Conservation (phyloP, 2,888 invertebrate species). For the Dyspetes luteomarginatus region DNA sequence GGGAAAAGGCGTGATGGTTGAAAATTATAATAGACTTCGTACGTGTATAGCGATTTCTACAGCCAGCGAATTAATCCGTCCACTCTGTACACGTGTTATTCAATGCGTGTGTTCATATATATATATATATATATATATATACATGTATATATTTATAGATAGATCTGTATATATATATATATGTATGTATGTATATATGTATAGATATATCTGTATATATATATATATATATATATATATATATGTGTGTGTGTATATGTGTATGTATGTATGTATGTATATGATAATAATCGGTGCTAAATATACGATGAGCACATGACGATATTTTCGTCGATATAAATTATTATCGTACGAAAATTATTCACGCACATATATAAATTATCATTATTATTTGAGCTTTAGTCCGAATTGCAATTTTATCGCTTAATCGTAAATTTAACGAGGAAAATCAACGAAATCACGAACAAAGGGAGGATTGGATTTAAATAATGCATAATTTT, state of each 20-base stretch:
- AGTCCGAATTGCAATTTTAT: background rate
- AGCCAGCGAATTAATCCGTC: constrained; percentile 25
- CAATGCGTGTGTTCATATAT: too few species aligned
- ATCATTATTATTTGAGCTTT: constrained; percentile 1
- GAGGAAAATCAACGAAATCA: constrained; percentile 7
- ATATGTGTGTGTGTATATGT: background rate
- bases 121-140: background rate
- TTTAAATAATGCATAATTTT: background rate
- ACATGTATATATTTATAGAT: background rate
- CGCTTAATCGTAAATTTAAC: constrained; percentile 10
- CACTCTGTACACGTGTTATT: constrained; percentile 29
- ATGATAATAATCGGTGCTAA: constrained; percentile 9
- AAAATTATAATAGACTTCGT: constrained; percentile 60
- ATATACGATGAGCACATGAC: constrained; percentile 17
- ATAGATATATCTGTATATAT: background rate
- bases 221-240: background rate
- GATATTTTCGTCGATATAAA: constrained; percentile 14
- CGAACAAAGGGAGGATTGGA: background rate
- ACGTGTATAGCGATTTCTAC: constrained; percentile 28
- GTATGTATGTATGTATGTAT: background rate
- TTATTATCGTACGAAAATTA: constrained; percentile 31
- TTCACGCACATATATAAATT: background rate
- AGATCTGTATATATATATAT: too few species aligned
- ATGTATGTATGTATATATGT: background rate
- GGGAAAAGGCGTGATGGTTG: constrained; percentile 42